Conservation (phyloP, 2,797 vertebrate species). For the Sibirionetta formosa region DNA sequence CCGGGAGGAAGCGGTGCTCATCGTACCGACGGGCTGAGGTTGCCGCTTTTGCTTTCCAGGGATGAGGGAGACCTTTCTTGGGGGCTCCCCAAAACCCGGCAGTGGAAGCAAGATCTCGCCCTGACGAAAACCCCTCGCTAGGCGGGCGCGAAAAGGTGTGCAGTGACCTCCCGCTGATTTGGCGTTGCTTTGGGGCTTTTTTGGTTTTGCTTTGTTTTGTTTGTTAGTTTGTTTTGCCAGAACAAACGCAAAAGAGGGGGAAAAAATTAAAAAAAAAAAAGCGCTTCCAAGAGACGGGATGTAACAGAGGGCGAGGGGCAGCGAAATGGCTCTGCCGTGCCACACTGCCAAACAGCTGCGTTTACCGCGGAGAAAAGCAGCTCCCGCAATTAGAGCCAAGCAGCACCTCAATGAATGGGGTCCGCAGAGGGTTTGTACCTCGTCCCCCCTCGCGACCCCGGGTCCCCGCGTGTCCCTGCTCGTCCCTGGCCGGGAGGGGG, state of each 20-base stretch:
- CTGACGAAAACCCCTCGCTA: not conserved
- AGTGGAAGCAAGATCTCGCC: not conserved
- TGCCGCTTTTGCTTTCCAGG: not conserved
- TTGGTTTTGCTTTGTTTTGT: too few species aligned
- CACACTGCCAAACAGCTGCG: not conserved
- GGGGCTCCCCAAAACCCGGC: not conserved
- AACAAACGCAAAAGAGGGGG: not conserved
- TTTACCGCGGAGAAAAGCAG: not conserved
- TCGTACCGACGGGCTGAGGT: not conserved
- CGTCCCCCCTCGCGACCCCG: not conserved
- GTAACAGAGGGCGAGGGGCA: not conserved
- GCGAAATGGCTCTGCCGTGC: not conserved
- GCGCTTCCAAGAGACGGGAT: not conserved
- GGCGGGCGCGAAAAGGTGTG: not conserved
- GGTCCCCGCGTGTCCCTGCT: not conserved
- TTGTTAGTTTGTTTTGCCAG: not conserved
- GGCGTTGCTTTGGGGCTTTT: not conserved
- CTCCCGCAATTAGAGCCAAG: too few species aligned
- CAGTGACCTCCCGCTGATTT: not conserved
- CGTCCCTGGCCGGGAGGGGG: not conserved
- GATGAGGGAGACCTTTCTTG: not conserved
- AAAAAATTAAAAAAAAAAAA: too few species aligned
- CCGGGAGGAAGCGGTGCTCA: not conserved
- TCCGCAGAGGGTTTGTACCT: too few species aligned
- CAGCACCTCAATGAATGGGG: too few species aligned